Base-by-base conservation (phyloP, 2,888 invertebrate genomes). In the Blastobasis lacticolella region DNA sequence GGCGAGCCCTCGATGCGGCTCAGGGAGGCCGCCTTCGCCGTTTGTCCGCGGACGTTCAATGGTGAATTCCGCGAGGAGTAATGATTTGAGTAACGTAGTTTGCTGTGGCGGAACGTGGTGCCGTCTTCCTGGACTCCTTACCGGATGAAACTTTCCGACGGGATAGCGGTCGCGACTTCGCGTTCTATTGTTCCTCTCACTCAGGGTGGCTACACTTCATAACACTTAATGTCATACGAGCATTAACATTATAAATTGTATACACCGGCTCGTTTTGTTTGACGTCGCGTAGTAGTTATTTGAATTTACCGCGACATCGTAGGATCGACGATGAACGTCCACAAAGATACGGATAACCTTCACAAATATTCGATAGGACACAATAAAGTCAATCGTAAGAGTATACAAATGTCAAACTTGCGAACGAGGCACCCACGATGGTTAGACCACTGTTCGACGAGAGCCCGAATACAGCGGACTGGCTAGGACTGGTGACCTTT, bases 61-160 rank as follows among this genome's bases (percentile, higher is more conserved):
- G 82, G 80, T 53, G 84, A 83, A 60, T 77, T 75, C 58, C 74
- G 73, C 45, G 78, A 64, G 54, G 83, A 74, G 54, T 76, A 79
- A 67, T 81, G 84, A 57, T 82, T 86, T 56, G 86, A 83, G 55
- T 86, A 86, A 73, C 85, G 84, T 66, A 86, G 69, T 66, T 85
- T 87, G 73, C 84, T 79, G 81, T 85, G 87, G 66, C 87, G 85
- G 75, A 87, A 87, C 87, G 87, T 87, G 83, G 76, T 85, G 85
- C 68, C 61, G 78, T 59, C 64, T 78, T 76, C 68, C 66, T 49
- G 51, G 59, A 51, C 57, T 57, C 59, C 57, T 48, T 64, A 48
- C 54, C 49, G 51, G 61, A 57, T 60, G 46, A 52, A 61, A 63
- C 55, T 54, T 52, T 46, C 49, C 54, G 42, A 49, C 49, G 53